A percentile compares a stretch with the other conserved stretches of the same genome.
These are phyloP conservation scores for Parnassius smintheus DNA, from an alignment of 2,888 invertebrate genomes.

Conservation along the genomic window DNA sequence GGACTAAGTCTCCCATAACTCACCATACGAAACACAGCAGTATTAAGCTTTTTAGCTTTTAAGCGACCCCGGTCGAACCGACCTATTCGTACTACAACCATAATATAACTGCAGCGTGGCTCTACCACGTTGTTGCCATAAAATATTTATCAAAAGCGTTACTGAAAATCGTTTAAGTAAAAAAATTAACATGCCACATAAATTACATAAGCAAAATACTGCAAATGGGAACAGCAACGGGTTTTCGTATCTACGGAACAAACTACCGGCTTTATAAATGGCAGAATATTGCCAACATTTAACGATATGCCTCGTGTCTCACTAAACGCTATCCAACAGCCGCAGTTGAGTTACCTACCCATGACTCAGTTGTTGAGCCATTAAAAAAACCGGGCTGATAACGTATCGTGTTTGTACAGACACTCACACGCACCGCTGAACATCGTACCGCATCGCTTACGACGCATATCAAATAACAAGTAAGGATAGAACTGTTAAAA, in stretches of 20 bases:
- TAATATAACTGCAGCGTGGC: too few species aligned
- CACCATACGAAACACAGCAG: too few species aligned
- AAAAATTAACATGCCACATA: too few species aligned
- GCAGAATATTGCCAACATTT: neutral
- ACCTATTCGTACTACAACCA: too few species aligned
- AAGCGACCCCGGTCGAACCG: too few species aligned
- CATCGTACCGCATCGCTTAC: constrained; percentile 3
- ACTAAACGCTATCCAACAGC: constrained; percentile 11
- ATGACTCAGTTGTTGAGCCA: constrained; percentile 48
- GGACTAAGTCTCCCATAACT: too few species aligned
- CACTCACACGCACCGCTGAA: constrained; percentile 28
- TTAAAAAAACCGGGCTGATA: constrained; percentile 50
- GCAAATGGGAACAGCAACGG: neutral
- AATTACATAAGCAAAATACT: too few species aligned
- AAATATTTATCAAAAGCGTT: too few species aligned
- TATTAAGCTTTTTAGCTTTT: too few species aligned
- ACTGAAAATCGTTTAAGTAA: too few species aligned
- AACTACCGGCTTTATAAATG: neutral
- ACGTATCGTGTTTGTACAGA: constrained; percentile 49
- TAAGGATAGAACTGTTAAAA: constrained; percentile 6
- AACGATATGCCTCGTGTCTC: constrained; percentile 5
- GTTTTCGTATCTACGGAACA: neutral
- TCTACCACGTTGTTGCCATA: too few species aligned
- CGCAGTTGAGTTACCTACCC: constrained; percentile 9
- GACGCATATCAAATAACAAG: constrained; percentile 1